These are phyloP conservation scores for Cydia amplana DNA, from an alignment of 1,140 invertebrate species.

Conservation along the genomic window DNA sequence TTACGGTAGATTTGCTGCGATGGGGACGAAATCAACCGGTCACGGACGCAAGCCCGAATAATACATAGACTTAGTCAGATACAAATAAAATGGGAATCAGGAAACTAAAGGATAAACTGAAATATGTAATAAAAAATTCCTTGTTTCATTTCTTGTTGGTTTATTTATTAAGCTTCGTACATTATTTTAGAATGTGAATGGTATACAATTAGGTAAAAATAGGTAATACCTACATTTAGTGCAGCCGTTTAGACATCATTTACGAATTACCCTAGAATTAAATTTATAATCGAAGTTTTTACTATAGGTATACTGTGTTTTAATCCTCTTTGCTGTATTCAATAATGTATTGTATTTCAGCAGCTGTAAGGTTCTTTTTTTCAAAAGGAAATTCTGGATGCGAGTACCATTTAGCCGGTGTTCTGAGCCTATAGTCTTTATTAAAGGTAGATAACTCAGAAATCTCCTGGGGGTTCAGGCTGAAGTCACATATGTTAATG, in stretches of 20 bases:
- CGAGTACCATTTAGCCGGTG: slow-evolving; percentile 64
- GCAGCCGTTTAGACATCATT: not conserved
- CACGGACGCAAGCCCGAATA: slow-evolving; percentile 15
- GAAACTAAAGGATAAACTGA: slow-evolving; percentile 1
- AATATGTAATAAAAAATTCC: not conserved
- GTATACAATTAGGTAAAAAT: not conserved
- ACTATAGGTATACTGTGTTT: slow-evolving; percentile 25
- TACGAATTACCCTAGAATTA: not conserved
- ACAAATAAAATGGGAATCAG: not conserved
- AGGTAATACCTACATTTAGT: not conserved
- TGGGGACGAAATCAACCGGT: slow-evolving; percentile 22
- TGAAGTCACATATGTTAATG: slow-evolving; percentile 63
- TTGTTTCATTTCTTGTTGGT: not conserved
- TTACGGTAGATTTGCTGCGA: slow-evolving; percentile 28
- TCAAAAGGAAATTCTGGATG: slow-evolving; percentile 68
- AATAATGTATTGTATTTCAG: slow-evolving; percentile 59
- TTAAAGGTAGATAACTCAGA: slow-evolving; percentile 60
- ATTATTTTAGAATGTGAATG: not conserved
- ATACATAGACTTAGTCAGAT: slow-evolving; percentile 20
- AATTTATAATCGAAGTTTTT: slow-evolving; percentile 1
- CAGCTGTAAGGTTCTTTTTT: slow-evolving; percentile 58
- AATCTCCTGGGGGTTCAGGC: slow-evolving; percentile 56
- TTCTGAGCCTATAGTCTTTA: slow-evolving; percentile 63
- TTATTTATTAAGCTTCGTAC: not conserved
- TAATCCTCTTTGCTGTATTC: slow-evolving; percentile 59